Percentiles rank a stretch among this genome's conserved stretches.
phyloP scores from a whole-genome alignment of 1,140 invertebrate genomes.

The Pemphigus obesinymphae region DNA sequence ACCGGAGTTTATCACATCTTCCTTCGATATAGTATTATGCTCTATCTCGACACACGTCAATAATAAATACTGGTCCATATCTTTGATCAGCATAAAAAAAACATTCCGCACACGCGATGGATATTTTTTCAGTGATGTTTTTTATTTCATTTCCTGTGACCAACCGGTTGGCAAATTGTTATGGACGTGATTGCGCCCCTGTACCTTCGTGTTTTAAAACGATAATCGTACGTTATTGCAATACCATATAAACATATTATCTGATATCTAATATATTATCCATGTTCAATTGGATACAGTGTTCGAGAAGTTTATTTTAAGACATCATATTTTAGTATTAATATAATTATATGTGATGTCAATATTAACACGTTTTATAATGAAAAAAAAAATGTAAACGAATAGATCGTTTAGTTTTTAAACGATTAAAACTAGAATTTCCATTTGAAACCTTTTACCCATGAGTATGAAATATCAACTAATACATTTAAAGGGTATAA shows the following conservation, averaged over 20 bases:
- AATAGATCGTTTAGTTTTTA: too few relatives aligned
- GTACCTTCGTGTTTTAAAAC: not conserved
- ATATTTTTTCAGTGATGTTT: not conserved
- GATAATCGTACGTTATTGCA: not conserved
- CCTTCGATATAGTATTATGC: too few relatives aligned
- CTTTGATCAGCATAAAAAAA: not conserved
- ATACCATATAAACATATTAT: not conserved
- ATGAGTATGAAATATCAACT: too few relatives aligned
- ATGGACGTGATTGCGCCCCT: not conserved
- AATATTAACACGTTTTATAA: too few relatives aligned
- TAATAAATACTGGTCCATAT: not conserved
- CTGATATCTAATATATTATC: not conserved
- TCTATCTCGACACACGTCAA: not conserved
- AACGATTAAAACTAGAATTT: too few relatives aligned
- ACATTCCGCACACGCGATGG: not conserved
- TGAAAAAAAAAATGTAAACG: too few relatives aligned
- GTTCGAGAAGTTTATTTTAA: not conserved
- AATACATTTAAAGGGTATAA: too few relatives aligned
- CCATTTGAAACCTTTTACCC: too few relatives aligned
- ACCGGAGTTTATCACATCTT: too few relatives aligned
- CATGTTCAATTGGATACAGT: not conserved
- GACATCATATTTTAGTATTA: not conserved
- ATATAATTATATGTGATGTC: not conserved
- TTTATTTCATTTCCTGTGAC: not conserved
- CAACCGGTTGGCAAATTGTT: constrained; percentile 8